Base-by-base conservation (phyloP, 2,113 vertebrate species). In the Petrocephalus zakoni region DNA sequence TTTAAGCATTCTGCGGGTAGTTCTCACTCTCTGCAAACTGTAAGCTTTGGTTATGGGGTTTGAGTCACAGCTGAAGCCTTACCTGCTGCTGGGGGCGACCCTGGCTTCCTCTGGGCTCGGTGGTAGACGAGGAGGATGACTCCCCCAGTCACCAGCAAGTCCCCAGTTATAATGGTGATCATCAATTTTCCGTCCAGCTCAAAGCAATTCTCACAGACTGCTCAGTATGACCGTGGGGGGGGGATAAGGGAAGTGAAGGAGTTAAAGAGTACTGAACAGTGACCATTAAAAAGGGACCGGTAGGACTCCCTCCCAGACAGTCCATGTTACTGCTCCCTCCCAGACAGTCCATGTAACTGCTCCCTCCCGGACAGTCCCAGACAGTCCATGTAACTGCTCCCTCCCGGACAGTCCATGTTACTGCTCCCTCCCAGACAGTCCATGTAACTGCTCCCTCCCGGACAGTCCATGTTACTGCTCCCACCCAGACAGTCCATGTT, bases 151-250 rank as follows among this genome's bases (percentile, higher is more conserved):
- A 72, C 0, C 2, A 92, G 0, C 53, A 95, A 5, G 46, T 96
- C 95, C 4, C 0, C 88, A 0, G 22, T 0, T 0, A 95, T 90
- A 0, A 25, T 9, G 0, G 0, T 0, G 0, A 0, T 0, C 0
- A 93, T 37, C 0, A 29, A 0, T 0, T 0, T 0, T 0, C 2
- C 61, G 0, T 91, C 0, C 68, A 96, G 7, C 68, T 96, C 94
- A 1, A 87, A 90, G 86, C 96, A 96, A 34, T 91, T 5, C 0
- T 89, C 0, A 91, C 95, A 96, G 15, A 11, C 95, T 96, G 58
- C 9, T 0, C 10, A 52, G 13, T 47, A 0, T 0, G 10, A 1
- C n/a, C 8, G 25, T 34, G 6, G 55, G 42, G 47, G 51, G 21
- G 4, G 37, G 37, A 22, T 5, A 51, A 11, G 25, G n/a, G 5